Percentiles rank a stretch among this genome's conserved stretches.
phyloP scores from a whole-genome alignment of 2,888 invertebrate genomes.

The Calameuta filiformis region DNA sequence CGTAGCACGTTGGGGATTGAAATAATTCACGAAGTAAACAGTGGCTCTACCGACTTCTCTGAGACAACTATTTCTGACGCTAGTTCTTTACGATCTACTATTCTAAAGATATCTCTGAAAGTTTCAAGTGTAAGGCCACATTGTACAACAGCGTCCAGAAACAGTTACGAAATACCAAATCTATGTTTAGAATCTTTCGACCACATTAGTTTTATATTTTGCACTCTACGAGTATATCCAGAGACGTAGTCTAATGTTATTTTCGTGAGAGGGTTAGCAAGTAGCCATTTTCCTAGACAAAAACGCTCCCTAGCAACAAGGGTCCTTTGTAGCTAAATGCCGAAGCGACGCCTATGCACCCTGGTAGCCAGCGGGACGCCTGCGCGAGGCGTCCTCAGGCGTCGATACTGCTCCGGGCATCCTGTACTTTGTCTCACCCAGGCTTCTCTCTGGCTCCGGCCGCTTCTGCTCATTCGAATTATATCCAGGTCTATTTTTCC shows the following conservation, averaged over 20 bases:
- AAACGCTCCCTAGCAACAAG: conserved; percentile 21
- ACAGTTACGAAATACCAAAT: neutral
- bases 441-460: neutral
- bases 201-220: neutral
- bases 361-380: conserved; percentile 28
- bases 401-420: conserved; percentile 35
- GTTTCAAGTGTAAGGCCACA: neutral
- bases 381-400: conserved; percentile 30
- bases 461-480: neutral
- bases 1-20: conserved; percentile 6
- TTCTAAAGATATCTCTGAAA: neutral
- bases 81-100: neutral
- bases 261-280: neutral
- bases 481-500: neutral
- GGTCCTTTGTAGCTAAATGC: conserved; percentile 11
- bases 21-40: conserved; percentile 5
- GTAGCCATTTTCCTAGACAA: neutral
- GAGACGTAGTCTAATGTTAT: neutral
- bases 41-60: neutral
- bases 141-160: neutral
- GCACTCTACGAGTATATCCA: neutral
- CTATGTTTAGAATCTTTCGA: neutral
- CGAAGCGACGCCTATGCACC: conserved; percentile 16
- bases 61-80: neutral
- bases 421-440: conserved; percentile 1